Base-by-base conservation (phyloP, 2,888 invertebrate genomes). In the Rhorus exstirpatorius region DNA sequence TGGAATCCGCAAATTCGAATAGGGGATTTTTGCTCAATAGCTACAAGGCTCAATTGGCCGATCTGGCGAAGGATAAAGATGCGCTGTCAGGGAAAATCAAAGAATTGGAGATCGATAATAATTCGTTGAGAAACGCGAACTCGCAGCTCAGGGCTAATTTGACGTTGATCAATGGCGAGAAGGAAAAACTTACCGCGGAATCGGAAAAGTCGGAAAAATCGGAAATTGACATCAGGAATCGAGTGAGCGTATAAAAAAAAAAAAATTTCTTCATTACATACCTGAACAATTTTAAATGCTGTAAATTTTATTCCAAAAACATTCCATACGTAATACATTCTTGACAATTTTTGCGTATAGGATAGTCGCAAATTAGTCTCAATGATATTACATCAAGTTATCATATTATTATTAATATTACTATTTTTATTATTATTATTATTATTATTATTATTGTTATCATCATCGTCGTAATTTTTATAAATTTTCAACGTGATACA, bases 1-100 rank as follows among this genome's bases (percentile, higher is more conserved):
- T 83, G 1, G 89, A 88, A 78, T 89, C 89, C 1, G 84, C 87
- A 0, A 89, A 88, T 41, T 81, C 87, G 12, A 89, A 89, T 49
- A 89, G 87, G 55, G 86, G 86, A 58, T 84, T 87, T 67, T 79
- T 89, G 75, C 24, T 89, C 12, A 89, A 86, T 60, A 89, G 79
- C 63, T 89, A 88, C 51, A 89, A 90, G 58, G 82, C 80, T 41
- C 88, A 89, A 58, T 24, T 89, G 17, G 65, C 83, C 4, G 86
- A 87, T 24, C 26, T 87, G 12, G 74, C 75, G 3, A 87, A 86
- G 26, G 88, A 89, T 38, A 89, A 86, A 35, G 75, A 86, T n/a
- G 75, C 84, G 35, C 51, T 78, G 6, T 10, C 75, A 31, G 68
- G 68, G 1, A 86, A 75, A 49, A 84, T 85, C 3, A 87, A 83